A percentile compares a stretch with the other conserved stretches of the same genome.
These are phyloP conservation scores for Dicyrtomina minuta DNA, from an alignment of 2,888 invertebrate genomes.

Conservation along the genomic window DNA sequence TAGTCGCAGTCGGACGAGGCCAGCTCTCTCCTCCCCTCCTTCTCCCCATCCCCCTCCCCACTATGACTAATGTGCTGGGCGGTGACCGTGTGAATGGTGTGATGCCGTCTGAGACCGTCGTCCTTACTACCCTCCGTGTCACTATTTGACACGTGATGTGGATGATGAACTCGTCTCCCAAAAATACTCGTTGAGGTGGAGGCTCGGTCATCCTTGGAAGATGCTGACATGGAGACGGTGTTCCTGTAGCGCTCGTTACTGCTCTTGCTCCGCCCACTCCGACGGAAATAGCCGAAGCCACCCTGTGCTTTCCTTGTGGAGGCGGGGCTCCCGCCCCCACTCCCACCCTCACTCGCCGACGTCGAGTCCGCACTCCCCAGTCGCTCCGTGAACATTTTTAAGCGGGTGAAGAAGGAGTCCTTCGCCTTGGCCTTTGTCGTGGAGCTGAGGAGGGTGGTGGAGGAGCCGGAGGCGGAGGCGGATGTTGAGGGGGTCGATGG, in stretches of 20 bases:
- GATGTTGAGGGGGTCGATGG: neutral
- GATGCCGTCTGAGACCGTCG: constrained; percentile 7
- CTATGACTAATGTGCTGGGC: constrained; percentile 30
- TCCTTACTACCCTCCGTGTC: constrained; percentile 42
- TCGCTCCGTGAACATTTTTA: constrained; percentile 62
- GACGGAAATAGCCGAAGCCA: constrained; percentile 47
- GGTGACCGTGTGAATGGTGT: constrained; percentile 8
- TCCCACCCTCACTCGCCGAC: constrained; percentile 37
- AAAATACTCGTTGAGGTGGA: constrained; percentile 18
- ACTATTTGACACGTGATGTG: constrained; percentile 42
- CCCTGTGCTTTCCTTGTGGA: constrained; percentile 3
- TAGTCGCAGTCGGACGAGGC: constrained; percentile 45
- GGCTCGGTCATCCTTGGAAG: constrained; percentile 14
- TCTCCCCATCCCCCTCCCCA: constrained; percentile 41
- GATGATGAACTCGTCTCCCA: constrained; percentile 12
- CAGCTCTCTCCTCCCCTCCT: constrained; percentile 39
- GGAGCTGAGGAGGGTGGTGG: constrained; percentile 28
- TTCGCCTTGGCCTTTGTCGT: constrained; percentile 49
- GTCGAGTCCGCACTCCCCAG: constrained; percentile 39
- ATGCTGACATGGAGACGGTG: constrained; percentile 10
- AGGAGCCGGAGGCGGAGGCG: constrained; percentile 18
- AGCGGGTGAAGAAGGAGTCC: constrained; percentile 59
- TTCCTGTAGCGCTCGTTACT: constrained; percentile 6
- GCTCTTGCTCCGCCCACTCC: constrained; percentile 35
- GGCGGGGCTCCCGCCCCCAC: constrained; percentile 39